Evolutionary conservation across 2,113 vertebrate genomes (phyloP), one percentile per base, ranked within the genome.

Genomic region (Lethenteron reissneri): DNA sequence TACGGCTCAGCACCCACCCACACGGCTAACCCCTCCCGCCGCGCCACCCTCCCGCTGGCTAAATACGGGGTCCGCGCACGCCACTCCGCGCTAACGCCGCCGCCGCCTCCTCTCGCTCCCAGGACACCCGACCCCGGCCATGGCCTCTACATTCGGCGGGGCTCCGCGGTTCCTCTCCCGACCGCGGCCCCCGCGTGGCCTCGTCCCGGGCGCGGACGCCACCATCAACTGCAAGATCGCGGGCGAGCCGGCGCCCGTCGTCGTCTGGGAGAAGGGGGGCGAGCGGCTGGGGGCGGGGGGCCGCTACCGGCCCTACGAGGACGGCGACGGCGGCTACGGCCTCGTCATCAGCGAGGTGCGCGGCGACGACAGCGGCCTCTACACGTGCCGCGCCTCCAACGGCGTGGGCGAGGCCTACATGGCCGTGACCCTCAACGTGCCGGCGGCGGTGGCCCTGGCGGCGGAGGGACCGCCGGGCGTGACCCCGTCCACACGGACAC

Each of bases 241-340:
- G 21, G 94, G 94, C 58, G 88, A 83, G 74, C 94, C 94, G 3
- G 79, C 81, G 58, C 92, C 89, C 0, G 75, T 79, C 5, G 86
- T 99, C 72, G 87, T 82, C 79, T 99, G 94, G 94, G 92, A 99
- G 75, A 97, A 92, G 76, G 92, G 87, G 8, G 88, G 84, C 73
- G 81, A 85, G 57, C 83, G 79, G 15, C 78, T 97, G 12, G 78
- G 81, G 69, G 84, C 86, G 0, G 89, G 88, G 3, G 87, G 86
- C 1, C 87, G 90, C 73, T 97, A 90, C 80, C 90, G 89, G 75
- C 83, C 85, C 19, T 85, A 88, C 1, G 86, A 88, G 75, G 91
- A 97, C 58, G 88, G 85, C 1, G 83, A 91, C 69, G n/a, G n/a
- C n/a, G n/a, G n/a, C n/a, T 95, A 96, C 74, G 82, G 87, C 12